Conservation (phyloP, 53 echinoderm and acorn worm genomes). For the Henricia sp. region DNA sequence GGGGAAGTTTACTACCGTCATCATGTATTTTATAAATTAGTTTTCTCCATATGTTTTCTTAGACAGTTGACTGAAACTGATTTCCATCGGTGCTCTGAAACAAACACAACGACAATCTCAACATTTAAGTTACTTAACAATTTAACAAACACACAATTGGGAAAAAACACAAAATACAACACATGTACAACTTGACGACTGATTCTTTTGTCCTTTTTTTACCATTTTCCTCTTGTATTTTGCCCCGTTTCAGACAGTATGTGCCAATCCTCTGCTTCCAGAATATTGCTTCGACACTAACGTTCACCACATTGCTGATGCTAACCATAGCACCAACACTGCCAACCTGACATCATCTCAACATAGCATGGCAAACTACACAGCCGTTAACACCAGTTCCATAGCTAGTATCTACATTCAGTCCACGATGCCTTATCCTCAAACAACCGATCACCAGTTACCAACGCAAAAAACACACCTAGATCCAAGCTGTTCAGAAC, state of each 20-base stretch:
- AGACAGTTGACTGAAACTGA: no score
- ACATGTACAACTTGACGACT: neutral
- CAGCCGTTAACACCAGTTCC: neutral
- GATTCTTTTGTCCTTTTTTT: neutral
- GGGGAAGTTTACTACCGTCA: no score
- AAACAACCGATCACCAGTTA: slow-evolving; percentile 14
- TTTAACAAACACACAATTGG: neutral
- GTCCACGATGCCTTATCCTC: slow-evolving; percentile 5
- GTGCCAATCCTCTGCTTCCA: slow-evolving; percentile 71
- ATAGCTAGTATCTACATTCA: neutral
- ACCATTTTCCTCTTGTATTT: neutral
- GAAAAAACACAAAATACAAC: neutral
- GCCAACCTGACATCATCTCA: slow-evolving; percentile 6
- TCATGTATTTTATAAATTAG: no score
- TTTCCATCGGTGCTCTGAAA: no score
- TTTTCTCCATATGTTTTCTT: no score
- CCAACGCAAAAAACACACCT: neutral
- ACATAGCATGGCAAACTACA: neutral
- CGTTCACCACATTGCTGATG: slow-evolving; percentile 36
- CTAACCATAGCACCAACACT: slow-evolving; percentile 9
- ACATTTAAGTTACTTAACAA: no score
- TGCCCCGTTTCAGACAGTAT: slow-evolving; percentile 61
- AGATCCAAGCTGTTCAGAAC: slow-evolving; percentile 23
- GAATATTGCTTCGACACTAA: slow-evolving; percentile 63
- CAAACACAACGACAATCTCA: no score